Conservation (phyloP, 2,888 invertebrate genomes). For the Ephialtes manifestator region DNA sequence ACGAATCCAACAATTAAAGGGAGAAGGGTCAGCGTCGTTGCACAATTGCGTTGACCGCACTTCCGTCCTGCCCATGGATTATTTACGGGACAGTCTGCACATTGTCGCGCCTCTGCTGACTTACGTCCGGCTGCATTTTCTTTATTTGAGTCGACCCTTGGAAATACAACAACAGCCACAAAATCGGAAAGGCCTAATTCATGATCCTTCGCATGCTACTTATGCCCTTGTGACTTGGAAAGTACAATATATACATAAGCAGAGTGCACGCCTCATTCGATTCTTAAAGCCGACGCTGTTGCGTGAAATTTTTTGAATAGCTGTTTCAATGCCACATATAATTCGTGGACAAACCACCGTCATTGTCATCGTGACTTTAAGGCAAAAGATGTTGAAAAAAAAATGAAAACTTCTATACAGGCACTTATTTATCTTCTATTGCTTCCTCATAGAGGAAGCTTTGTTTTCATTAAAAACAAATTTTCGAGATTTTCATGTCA, state of each 20-base stretch:
- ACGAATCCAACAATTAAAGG: slow-evolving; percentile 76
- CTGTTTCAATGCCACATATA: slow-evolving; percentile 71
- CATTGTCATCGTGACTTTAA: slow-evolving; percentile 65
- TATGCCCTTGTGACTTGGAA: not conserved
- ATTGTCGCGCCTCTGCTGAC: slow-evolving; percentile 73
- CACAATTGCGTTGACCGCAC: slow-evolving; percentile 66
- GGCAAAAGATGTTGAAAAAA: slow-evolving; percentile 10
- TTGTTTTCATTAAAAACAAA: no score
- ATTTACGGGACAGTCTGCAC: slow-evolving; percentile 76
- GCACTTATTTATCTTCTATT: not conserved
- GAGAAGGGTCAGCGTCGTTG: slow-evolving; percentile 68
- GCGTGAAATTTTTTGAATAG: slow-evolving; percentile 75
- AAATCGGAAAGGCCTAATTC: not conserved
- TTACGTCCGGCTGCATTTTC: slow-evolving; percentile 55
- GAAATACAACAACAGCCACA: slow-evolving; percentile 17
- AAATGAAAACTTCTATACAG: slow-evolving; percentile 7
- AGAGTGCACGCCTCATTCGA: slow-evolving; percentile 4
- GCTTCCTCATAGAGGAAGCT: no score
- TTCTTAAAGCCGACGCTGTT: slow-evolving; percentile 50
- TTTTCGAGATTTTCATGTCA: no score
- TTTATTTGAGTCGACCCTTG: slow-evolving; percentile 46
- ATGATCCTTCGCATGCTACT: not conserved
- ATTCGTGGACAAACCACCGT: slow-evolving; percentile 74
- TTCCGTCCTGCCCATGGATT: slow-evolving; percentile 72
- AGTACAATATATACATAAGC: not conserved